Evolutionary conservation across 2,113 vertebrate species (phyloP).

Genomic region (Sylvilagus bachmani): DNA sequence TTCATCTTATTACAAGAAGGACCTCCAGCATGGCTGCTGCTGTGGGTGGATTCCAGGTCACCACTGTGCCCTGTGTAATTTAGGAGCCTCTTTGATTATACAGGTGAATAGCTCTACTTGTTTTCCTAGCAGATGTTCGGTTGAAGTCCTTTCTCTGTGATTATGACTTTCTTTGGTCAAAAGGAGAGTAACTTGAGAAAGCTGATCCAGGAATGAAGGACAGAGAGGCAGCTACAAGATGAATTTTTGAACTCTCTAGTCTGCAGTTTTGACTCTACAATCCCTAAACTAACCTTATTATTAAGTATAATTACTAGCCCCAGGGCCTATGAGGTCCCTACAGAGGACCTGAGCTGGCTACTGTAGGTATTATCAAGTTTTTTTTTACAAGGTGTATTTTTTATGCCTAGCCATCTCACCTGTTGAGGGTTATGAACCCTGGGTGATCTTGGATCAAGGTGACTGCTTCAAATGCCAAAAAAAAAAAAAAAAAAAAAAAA

Average conservation of each 20-base stretch:
- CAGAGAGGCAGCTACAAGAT: conserved; percentile 55
- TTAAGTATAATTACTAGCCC: conserved; percentile 76
- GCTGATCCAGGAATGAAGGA: conserved; percentile 61
- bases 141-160: conserved; percentile 75
- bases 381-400: neutral
- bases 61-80: conserved; percentile 54
- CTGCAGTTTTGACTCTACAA: conserved; percentile 59
- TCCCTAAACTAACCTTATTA: conserved; percentile 60
- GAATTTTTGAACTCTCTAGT: conserved; percentile 79
- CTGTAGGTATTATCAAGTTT: neutral
- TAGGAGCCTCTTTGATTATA: conserved; percentile 77
- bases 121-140: conserved; percentile 73
- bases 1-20: conserved; percentile 6
- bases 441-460: neutral
- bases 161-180: conserved; percentile 77
- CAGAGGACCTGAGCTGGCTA: conserved; percentile 1
- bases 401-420: neutral
- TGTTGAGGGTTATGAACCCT: neutral
- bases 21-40: conserved; percentile 7
- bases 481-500: neutral
- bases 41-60: conserved; percentile 59
- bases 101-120: conserved; percentile 80
- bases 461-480: neutral
- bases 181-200: conserved; percentile 80
- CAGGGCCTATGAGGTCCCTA: neutral